These are phyloP conservation scores for Lycophotia porphyrea DNA, from an alignment of 2,888 invertebrate species.

Conservation along the genomic window DNA sequence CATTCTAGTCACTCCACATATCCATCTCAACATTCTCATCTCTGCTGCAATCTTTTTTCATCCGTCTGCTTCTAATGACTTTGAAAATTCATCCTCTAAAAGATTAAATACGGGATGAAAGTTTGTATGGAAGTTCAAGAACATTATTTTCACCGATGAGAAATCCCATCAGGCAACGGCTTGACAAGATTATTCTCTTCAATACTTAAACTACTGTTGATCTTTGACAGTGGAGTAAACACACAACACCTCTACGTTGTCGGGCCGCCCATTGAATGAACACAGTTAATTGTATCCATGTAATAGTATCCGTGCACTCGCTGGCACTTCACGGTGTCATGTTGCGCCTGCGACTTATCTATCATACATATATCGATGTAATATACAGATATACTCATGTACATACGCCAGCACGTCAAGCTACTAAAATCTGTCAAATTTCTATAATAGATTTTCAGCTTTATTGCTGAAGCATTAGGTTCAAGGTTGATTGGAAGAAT, in stretches of 20 bases:
- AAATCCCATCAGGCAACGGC: not conserved
- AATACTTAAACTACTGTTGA: constrained; percentile 34
- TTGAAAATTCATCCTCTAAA: no score
- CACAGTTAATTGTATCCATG: constrained; percentile 60
- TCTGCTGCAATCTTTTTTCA: no score
- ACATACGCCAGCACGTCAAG: no score
- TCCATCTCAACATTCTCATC: no score
- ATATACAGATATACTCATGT: not conserved
- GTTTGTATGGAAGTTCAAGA: not conserved
- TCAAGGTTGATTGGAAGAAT: no score
- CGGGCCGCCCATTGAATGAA: constrained; percentile 58
- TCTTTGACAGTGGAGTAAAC: constrained; percentile 15
- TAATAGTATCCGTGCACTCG: constrained; percentile 49
- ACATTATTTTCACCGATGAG: not conserved
- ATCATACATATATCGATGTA: constrained; percentile 1
- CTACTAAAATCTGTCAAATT: no score
- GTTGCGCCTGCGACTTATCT: constrained; percentile 38
- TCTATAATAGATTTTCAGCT: no score
- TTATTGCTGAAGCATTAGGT: no score
- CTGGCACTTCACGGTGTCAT: constrained; percentile 46
- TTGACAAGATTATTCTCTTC: constrained; percentile 1
- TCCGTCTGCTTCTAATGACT: no score
- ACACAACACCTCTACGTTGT: constrained; percentile 57
- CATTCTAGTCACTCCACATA: no score
- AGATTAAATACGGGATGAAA: not conserved